Conservation (phyloP, 2,888 invertebrate species). For the Stenotaenia linearis region DNA sequence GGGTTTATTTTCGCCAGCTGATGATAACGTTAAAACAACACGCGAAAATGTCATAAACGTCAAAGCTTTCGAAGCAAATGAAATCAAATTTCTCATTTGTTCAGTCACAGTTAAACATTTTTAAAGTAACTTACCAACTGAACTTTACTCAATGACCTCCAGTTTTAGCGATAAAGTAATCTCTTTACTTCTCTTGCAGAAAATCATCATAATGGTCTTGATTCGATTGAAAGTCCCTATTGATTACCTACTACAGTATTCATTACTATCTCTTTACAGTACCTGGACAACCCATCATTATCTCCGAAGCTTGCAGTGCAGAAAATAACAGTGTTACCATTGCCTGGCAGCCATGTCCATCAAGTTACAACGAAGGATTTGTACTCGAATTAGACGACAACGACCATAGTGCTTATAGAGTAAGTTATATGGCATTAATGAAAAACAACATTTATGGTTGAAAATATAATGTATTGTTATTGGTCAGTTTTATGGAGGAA, state of each 20-base stretch:
- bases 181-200: slow-evolving; percentile 27
- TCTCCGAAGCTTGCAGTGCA: slow-evolving; percentile 92
- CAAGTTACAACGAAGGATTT: slow-evolving; percentile 87
- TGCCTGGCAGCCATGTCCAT: slow-evolving; percentile 87
- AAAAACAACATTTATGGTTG: too few species aligned
- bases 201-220: too few species aligned
- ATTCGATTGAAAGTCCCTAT: too few species aligned
- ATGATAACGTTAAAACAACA: neutral
- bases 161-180: neutral
- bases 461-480: too few species aligned
- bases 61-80: neutral
- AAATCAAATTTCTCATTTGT: too few species aligned
- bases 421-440: too few species aligned
- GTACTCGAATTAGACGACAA: slow-evolving; percentile 95
- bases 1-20: neutral
- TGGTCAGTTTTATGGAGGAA: too few species aligned
- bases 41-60: neutral
- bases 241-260: too few species aligned
- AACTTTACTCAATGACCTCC: too few species aligned
- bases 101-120: too few species aligned
- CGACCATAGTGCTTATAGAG: slow-evolving; percentile 88
- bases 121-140: too few species aligned
- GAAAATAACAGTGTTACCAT: slow-evolving; percentile 97
- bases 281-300: slow-evolving; percentile 81
- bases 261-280: slow-evolving; percentile 65